Evolutionary conservation across 2,888 invertebrate species (phyloP).

Genomic region (Heliconius erato): DNA sequence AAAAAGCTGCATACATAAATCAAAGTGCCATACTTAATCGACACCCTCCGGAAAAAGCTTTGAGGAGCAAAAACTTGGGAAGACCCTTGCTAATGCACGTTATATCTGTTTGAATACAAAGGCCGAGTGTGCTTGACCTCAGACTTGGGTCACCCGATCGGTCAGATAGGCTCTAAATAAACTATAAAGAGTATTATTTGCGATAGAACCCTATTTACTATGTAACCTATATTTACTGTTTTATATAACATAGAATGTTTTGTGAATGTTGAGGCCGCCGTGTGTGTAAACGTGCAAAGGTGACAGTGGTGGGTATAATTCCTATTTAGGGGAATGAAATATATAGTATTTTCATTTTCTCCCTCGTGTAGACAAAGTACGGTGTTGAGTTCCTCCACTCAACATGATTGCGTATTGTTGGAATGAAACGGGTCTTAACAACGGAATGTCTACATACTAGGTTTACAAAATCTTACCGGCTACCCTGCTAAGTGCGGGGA

Average conservation of each 20-base stretch:
- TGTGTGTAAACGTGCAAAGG: too few species aligned
- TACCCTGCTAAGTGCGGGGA: not conserved
- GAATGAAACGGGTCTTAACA: too few species aligned
- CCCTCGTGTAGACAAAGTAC: too few species aligned
- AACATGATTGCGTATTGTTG: too few species aligned
- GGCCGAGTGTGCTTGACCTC: slow-evolving; percentile 78
- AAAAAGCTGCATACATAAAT: slow-evolving; percentile 66
- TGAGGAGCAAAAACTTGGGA: slow-evolving; percentile 66
- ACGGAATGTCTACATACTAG: not conserved
- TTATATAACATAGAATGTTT: not conserved
- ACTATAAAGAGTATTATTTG: slow-evolving; percentile 46
- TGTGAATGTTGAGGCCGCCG: too few species aligned
- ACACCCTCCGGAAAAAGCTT: slow-evolving; percentile 56
- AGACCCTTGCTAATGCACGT: slow-evolving; percentile 79
- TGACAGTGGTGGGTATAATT: too few species aligned
- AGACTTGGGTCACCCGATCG: slow-evolving; percentile 54
- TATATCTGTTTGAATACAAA: slow-evolving; percentile 79
- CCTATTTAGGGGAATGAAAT: too few species aligned
- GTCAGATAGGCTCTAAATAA: slow-evolving; percentile 45
- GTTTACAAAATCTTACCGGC: not conserved
- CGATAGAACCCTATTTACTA: slow-evolving; percentile 23
- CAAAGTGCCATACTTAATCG: slow-evolving; percentile 79
- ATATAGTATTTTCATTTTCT: too few species aligned
- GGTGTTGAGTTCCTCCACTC: too few species aligned
- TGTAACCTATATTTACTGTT: slow-evolving; percentile 4